Conservation (phyloP, 2,797 vertebrate species). For the Smutsia gigantea region DNA sequence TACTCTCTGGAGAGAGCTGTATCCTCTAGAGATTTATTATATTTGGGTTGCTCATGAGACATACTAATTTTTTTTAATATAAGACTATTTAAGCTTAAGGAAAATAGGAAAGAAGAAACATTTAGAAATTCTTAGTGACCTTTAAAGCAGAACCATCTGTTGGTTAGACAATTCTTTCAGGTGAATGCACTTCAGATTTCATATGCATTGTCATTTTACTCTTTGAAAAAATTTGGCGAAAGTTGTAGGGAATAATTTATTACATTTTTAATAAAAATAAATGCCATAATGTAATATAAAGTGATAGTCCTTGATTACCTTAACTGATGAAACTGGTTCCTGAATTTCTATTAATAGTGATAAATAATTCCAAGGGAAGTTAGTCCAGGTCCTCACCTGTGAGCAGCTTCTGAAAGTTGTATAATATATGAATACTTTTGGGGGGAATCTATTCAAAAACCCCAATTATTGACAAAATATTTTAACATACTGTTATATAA, state of each 20-base stretch:
- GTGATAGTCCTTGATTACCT: constrained; percentile 37
- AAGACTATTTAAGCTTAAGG: constrained; percentile 73
- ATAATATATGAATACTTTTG: not conserved
- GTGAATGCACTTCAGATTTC: constrained; percentile 54
- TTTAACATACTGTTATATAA: not conserved
- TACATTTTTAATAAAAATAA: constrained; percentile 59
- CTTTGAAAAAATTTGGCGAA: constrained; percentile 65
- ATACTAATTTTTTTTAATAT: constrained; percentile 72
- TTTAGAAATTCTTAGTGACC: constrained; percentile 77
- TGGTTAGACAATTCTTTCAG: constrained; percentile 67
- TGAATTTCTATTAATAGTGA: constrained; percentile 55
- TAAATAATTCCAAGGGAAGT: constrained; percentile 29
- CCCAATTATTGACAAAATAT: not conserved
- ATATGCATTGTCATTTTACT: constrained; percentile 51
- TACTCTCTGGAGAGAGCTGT: not conserved
- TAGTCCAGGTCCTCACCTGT: not conserved
- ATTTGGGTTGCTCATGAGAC: constrained; percentile 66
- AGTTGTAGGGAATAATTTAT: constrained; percentile 40
- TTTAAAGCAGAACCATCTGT: constrained; percentile 84
- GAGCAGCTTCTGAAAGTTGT: constrained; percentile 17
- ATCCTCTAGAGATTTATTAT: constrained; percentile 56
- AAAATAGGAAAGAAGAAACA: constrained; percentile 75
- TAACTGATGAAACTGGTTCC: not conserved
- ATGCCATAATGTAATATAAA: constrained; percentile 61
- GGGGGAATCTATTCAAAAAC: not conserved